Evolutionary conservation across 2,113 vertebrate species (phyloP).

Genomic region (Malurus cyaneus): DNA sequence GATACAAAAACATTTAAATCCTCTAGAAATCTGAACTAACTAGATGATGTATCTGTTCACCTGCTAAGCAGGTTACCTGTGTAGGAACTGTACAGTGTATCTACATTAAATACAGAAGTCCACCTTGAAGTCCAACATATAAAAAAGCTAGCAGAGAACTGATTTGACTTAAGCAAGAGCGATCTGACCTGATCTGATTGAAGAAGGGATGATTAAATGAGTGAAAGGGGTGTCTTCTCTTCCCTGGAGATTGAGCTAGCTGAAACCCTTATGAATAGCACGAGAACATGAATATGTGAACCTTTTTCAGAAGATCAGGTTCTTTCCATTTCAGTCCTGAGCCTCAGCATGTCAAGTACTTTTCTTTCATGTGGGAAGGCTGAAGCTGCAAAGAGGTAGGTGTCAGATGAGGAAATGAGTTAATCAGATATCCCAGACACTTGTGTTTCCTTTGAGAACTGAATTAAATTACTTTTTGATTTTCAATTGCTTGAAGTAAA

Average conservation of each 20-base stretch:
- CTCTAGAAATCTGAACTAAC: neutral
- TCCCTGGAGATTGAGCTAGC: neutral
- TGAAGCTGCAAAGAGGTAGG: neutral
- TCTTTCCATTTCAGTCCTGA: neutral
- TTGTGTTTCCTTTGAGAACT: neutral
- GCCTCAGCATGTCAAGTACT: neutral
- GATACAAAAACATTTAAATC: neutral
- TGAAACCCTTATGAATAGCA: neutral
- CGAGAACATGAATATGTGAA: neutral
- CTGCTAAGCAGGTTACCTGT: neutral
- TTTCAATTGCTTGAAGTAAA: neutral
- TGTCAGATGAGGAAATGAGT: neutral
- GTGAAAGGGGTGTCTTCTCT: neutral
- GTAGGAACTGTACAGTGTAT: neutral
- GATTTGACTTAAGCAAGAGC: neutral
- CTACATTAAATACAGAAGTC: neutral
- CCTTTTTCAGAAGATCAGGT: neutral
- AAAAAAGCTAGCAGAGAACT: neutral
- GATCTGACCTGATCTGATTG: neutral
- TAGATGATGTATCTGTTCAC: neutral
- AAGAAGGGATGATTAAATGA: neutral
- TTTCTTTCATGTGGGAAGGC: neutral
- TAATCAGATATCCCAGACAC: neutral
- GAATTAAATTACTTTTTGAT: conserved; percentile 11
- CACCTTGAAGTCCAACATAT: neutral